Conservation (phyloP, 2,113 vertebrate genomes). For the Hippocampus mohnikei region DNA sequence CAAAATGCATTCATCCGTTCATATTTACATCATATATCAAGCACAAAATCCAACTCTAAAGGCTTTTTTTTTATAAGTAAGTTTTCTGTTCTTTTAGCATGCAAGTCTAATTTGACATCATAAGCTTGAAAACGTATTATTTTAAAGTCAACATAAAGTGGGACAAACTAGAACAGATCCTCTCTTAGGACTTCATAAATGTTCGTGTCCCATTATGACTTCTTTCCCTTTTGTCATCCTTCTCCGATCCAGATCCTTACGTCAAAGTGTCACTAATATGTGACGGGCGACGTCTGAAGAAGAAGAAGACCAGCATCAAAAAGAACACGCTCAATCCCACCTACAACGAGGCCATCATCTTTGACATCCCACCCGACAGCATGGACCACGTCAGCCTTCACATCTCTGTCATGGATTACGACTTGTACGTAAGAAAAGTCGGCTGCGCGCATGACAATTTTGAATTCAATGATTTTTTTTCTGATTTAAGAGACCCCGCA, state of each 20-base stretch:
- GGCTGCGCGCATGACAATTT: neutral
- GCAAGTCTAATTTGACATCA: no score
- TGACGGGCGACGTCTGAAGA: conserved; percentile 92
- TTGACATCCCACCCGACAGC: conserved; percentile 96
- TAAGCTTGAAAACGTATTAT: neutral
- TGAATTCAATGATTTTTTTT: neutral
- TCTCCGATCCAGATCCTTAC: conserved; percentile 80
- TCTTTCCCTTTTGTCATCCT: neutral
- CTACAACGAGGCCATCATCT: conserved; percentile 98
- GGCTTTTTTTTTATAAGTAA: no score
- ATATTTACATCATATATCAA: neutral
- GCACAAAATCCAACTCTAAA: neutral
- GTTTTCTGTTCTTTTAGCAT: no score
- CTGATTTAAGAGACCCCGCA: neutral
- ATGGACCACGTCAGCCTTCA: conserved; percentile 98
- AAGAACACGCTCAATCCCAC: conserved; percentile 96
- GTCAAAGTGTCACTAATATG: conserved; percentile 97
- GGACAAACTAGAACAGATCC: neutral
- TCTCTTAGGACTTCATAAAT: neutral
- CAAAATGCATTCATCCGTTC: neutral
- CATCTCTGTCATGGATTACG: conserved; percentile 98
- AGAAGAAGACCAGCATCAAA: conserved; percentile 98
- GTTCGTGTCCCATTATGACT: neutral
- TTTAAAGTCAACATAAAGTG: neutral
- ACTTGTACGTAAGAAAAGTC: conserved; percentile 75